phyloP scores from a whole-genome alignment of 2,797 vertebrate species.

The Silurus lanzhouensis region DNA sequence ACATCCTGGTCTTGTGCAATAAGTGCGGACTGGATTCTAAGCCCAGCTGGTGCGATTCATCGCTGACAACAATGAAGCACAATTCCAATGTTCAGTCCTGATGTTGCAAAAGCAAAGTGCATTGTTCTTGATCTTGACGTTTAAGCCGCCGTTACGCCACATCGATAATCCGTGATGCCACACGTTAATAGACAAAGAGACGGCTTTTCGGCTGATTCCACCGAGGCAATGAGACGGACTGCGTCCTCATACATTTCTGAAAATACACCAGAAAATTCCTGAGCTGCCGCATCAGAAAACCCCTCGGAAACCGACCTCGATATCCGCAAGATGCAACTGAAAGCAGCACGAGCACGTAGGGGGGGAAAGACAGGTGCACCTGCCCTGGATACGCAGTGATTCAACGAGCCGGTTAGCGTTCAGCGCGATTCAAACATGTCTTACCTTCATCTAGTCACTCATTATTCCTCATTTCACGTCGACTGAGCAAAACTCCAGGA shows the following conservation, averaged over 20 bases:
- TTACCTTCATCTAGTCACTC: constrained; percentile 73
- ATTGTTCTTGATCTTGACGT: constrained; percentile 4
- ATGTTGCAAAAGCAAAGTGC: neutral
- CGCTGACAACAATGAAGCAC: neutral
- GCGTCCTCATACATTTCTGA: constrained; percentile 18
- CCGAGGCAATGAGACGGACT: constrained; percentile 24
- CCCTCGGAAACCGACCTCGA: neutral
- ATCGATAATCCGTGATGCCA: constrained; percentile 38
- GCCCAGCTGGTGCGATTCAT: neutral
- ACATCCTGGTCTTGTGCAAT: constrained; percentile 21
- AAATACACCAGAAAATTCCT: neutral
- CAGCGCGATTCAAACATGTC: constrained; percentile 39
- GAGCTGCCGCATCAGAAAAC: neutral
- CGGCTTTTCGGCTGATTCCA: constrained; percentile 29
- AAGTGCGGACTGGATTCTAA: constrained; percentile 23
- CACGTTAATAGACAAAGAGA: constrained; percentile 52
- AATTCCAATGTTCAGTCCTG: neutral
- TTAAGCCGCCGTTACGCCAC: constrained; percentile 38
- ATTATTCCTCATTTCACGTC: constrained; percentile 65
- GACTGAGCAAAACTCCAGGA: constrained; percentile 50
- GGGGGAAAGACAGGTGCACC: constrained; percentile 54
- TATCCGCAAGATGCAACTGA: constrained; percentile 44
- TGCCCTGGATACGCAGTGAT: constrained; percentile 52
- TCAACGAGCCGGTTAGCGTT: constrained; percentile 38
- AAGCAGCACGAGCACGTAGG: constrained; percentile 51